A percentile compares a stretch with the other conserved stretches of the same genome.
Conservation (phyloP, 2,113 vertebrate genomes). For the Chunga burmeisteri region DNA sequence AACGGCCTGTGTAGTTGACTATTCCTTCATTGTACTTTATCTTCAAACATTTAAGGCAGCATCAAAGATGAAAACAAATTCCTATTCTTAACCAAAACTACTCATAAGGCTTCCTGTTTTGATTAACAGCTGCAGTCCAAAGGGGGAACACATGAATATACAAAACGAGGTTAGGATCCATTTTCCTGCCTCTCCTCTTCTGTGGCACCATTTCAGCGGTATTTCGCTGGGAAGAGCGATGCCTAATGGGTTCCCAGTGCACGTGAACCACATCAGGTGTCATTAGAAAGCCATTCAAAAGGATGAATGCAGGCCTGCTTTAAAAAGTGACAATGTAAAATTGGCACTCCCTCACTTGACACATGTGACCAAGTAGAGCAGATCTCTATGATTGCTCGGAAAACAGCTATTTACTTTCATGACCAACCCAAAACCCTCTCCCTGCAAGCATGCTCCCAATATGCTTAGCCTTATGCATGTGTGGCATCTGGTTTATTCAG, state of each 20-base stretch:
- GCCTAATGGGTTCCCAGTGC: fast-evolving
- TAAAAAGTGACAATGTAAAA: background rate
- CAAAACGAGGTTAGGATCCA: background rate
- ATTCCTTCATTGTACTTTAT: background rate
- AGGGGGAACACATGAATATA: background rate
- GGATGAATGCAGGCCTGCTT: background rate
- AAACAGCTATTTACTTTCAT: background rate
- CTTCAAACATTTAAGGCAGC: background rate
- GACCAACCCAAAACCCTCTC: background rate
- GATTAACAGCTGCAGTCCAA: background rate
- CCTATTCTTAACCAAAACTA: background rate
- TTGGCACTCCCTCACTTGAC: background rate
- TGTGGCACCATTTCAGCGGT: fast-evolving
- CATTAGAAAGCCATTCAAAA: background rate
- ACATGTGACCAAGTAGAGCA: background rate
- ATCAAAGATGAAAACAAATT: background rate
- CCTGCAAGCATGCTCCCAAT: background rate
- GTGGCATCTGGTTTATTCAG: conserved; percentile 20
- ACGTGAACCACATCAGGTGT: fast-evolving
- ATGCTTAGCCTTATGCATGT: background rate
- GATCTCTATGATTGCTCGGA: background rate
- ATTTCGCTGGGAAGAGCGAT: background rate
- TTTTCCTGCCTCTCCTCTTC: background rate
- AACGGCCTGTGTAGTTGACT: background rate
- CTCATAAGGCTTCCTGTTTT: background rate